phyloP scores from a whole-genome alignment of 2,888 invertebrate species.

The Pomacea canaliculata region DNA sequence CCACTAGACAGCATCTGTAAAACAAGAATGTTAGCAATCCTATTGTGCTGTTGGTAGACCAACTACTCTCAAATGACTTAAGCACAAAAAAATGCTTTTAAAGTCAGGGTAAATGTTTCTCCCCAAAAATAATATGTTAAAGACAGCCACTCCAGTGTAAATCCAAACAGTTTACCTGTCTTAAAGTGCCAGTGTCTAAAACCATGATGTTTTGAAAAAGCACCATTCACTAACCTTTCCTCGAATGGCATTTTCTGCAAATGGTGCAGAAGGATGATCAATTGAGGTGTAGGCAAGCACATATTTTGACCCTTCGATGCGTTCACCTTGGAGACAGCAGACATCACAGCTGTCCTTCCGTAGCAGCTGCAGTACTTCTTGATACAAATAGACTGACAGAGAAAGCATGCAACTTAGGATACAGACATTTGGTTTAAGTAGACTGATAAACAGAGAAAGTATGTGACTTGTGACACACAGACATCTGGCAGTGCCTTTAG shows the following conservation, averaged over 20 bases:
- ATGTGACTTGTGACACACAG: too few relatives aligned
- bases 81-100: not conserved
- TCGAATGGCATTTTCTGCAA: conserved; percentile 23
- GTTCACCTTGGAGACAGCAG: conserved; percentile 61
- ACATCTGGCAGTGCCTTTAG: not conserved
- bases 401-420: not conserved
- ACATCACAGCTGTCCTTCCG: conserved; percentile 60
- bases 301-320: conserved; percentile 59
- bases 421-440: conserved; percentile 54
- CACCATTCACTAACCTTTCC: conserved; percentile 28
- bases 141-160: too few relatives aligned
- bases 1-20: conserved; percentile 62
- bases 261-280: conserved; percentile 41
- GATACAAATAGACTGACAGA: conserved; percentile 59
- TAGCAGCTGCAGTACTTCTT: conserved; percentile 62
- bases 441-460: conserved; percentile 43
- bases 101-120: too few relatives aligned
- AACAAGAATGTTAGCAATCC: not conserved
- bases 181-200: too few relatives aligned
- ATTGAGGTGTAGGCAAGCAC: conserved; percentile 58
- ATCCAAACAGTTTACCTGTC: too few relatives aligned
- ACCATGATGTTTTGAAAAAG: too few relatives aligned
- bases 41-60: not conserved
- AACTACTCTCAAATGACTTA: not conserved
- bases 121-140: too few relatives aligned